Conservation (phyloP, 37 sponge, comb jelly and placozoan species). For the Beroe forskalii region DNA sequence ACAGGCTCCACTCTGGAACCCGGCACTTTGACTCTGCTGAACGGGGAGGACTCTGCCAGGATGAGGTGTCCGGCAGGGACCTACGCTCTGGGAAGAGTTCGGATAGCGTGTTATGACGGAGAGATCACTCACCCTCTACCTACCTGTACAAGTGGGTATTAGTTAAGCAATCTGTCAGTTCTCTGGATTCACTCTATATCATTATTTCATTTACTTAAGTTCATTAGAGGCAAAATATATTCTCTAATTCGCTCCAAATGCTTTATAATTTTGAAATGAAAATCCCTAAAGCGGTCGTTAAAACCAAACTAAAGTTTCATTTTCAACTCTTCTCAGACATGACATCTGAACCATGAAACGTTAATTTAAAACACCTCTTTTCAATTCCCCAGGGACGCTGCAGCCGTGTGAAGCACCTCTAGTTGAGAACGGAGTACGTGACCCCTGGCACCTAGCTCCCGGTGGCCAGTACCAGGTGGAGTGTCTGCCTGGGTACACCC, state of each 20-base stretch:
- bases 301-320: no score
- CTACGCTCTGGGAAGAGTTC: slow-evolving; percentile 22
- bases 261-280: no score
- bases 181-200: no score
- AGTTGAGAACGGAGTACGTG: background rate
- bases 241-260: no score
- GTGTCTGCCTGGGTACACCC: slow-evolving; percentile 11
- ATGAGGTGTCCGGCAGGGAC: slow-evolving; percentile 52
- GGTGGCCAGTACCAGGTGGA: background rate
- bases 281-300: no score
- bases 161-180: no score
- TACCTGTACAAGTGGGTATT: background rate
- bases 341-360: no score
- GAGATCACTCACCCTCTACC: slow-evolving; percentile 37
- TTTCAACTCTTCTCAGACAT: no score
- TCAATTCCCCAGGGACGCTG: background rate
- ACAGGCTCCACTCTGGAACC: background rate
- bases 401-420: slow-evolving; percentile 59
- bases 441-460: slow-evolving; percentile 26
- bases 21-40: slow-evolving; percentile 40
- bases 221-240: no score
- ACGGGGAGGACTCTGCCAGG: slow-evolving; percentile 41
- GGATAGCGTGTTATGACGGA: slow-evolving; percentile 28
- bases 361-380: no score
- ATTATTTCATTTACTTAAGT: no score